These are phyloP conservation scores for Pomacea canaliculata DNA, from an alignment of 2,888 invertebrate genomes.

Conservation along the genomic window DNA sequence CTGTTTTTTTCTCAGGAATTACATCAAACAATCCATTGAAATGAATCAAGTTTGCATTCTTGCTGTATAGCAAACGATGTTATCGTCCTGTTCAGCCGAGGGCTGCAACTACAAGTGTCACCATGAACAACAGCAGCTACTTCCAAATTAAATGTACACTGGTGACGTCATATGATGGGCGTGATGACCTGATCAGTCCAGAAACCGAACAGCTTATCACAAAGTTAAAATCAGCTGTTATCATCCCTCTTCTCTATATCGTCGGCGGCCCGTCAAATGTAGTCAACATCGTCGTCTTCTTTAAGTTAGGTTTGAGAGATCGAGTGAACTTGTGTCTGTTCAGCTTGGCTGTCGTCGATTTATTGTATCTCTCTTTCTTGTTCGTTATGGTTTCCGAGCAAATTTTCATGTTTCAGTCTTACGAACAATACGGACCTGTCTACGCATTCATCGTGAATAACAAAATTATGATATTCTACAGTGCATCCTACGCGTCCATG, in stretches of 20 bases:
- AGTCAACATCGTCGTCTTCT: slow-evolving; percentile 1
- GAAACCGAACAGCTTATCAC: background rate
- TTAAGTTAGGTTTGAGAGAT: background rate
- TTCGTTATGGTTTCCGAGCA: background rate
- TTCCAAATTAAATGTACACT: too few species aligned
- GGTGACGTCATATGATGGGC: background rate
- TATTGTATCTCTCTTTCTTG: background rate
- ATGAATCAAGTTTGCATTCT: too few species aligned
- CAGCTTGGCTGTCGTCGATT: background rate
- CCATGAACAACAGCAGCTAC: too few species aligned
- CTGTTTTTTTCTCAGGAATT: too few species aligned
- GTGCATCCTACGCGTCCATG: background rate
- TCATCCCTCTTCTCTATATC: background rate
- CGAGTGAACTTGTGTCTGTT: slow-evolving; percentile 8
- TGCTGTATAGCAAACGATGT: too few species aligned
- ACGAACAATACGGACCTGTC: background rate
- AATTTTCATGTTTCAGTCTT: background rate
- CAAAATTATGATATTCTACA: background rate
- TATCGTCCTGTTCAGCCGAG: too few species aligned
- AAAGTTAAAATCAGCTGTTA: background rate
- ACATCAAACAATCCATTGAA: too few species aligned
- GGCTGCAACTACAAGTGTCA: too few species aligned
- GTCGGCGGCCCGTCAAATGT: background rate
- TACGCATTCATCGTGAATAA: background rate
- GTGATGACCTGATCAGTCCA: background rate